Evolutionary conservation across 2,797 vertebrate species (phyloP), one percentile per base, ranked within the genome.

Genomic region (Glyptemys insculpta): DNA sequence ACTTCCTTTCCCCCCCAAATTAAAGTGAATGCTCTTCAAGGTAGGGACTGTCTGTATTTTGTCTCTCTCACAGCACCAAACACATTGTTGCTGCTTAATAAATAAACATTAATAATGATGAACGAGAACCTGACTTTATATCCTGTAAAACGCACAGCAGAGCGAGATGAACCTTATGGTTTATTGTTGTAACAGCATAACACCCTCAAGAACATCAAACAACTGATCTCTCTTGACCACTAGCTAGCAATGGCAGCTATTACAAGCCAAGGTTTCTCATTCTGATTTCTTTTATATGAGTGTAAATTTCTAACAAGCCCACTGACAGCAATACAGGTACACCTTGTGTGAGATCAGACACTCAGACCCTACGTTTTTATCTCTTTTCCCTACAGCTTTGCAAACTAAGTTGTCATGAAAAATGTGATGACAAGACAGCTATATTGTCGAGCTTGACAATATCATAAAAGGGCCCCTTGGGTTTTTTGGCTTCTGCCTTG

Each of bases 381-480:
- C 37, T 18, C 18, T 87, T 87, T 88, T 86, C 90, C 81, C 59
- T 86, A 88, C 89, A 86, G 80, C 57, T 93, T 95, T 89, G 95
- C 95, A 96, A 95, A 95, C 87, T 82, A 87, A 0, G 0, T 52
- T 93, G 93, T 89, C 0, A 37, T 93, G 92, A 93, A 87, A 96
- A 97, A 94, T 84, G 92, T 0, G 62, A 96, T 74, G 92, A 95
- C 91, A 93, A 92, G 96, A 94, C 82, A 94, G 92, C 87, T 54
- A 79, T 50, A 96, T 95, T 97, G 95, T 96, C 62, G 93, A 47
- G 57, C 86, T 88, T 94, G 96, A 96, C 94, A 96, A 90, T 92
- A 96, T 87, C 94, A 91, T 87, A 96, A 88, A 89, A 94, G 87
- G 89, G 85, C 89, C 27, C 57, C 12, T 14, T 94, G 80, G 94